Conservation (phyloP, 2,113 vertebrate genomes). For the Ailurus styani region DNA sequence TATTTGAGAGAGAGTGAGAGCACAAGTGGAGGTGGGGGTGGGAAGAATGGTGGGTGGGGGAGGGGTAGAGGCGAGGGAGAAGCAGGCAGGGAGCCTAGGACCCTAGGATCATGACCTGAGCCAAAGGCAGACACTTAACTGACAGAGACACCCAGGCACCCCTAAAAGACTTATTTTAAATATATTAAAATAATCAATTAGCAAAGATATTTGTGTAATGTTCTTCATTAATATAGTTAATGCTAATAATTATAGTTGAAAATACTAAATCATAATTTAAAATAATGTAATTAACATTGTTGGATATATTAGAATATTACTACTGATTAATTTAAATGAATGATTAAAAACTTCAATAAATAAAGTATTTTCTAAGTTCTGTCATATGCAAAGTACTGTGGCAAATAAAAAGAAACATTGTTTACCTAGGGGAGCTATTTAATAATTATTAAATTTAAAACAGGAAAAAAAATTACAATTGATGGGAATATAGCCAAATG, state of each 20-base stretch:
- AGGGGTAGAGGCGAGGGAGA: neutral
- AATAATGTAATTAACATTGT: constrained; percentile 16
- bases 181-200: neutral
- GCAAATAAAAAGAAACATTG: neutral
- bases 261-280: constrained; percentile 19
- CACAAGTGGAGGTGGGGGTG: too few species aligned
- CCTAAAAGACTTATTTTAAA: neutral
- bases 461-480: neutral
- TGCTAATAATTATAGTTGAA: neutral
- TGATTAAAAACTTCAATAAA: neutral
- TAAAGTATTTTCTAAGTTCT: neutral
- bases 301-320: neutral
- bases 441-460: neutral
- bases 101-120: neutral
- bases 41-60: too few species aligned
- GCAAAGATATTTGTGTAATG: neutral
- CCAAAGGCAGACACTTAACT: neutral
- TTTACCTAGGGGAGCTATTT: neutral
- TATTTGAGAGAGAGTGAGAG: too few species aligned
- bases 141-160: neutral
- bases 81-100: neutral
- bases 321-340: neutral
- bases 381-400: neutral
- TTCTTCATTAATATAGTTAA: neutral
- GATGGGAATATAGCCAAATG: neutral